A percentile compares a stretch with the other conserved stretches of the same genome.
Evolutionary conservation across 2,797 vertebrate species (phyloP).

Genomic region (Toxotes lorentzi): DNA sequence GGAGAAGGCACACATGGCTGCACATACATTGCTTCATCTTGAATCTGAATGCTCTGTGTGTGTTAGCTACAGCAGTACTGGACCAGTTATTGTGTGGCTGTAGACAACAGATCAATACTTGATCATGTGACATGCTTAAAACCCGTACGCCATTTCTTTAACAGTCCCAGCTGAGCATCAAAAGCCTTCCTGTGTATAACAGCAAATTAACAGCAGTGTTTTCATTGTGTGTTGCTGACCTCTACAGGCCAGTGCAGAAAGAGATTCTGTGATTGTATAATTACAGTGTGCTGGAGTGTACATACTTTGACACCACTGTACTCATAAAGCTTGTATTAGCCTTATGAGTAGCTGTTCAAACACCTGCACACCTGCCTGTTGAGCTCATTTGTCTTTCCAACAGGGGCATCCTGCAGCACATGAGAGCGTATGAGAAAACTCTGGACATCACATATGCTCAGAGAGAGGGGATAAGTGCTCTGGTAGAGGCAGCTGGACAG

Average conservation of each 20-base stretch:
- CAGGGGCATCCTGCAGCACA: conserved; percentile 79
- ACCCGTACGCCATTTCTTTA: too few relatives aligned
- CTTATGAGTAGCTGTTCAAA: background rate
- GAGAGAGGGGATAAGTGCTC: conserved; percentile 68
- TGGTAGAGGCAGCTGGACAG: conserved; percentile 83
- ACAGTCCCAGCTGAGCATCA: background rate
- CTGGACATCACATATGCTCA: conserved; percentile 84
- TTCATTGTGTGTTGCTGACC: conserved; percentile 56
- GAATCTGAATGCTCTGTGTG: background rate
- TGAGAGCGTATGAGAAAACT: conserved; percentile 75
- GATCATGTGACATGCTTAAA: too few relatives aligned
- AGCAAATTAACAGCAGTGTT: background rate
- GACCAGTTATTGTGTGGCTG: too few relatives aligned
- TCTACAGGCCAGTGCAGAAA: conserved; percentile 50
- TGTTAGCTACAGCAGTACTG: background rate
- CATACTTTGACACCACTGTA: background rate
- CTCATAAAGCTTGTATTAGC: too few relatives aligned
- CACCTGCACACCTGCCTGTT: background rate
- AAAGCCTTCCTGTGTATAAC: background rate
- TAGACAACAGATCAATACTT: too few relatives aligned
- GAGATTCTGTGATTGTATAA: background rate
- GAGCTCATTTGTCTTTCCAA: conserved; percentile 18
- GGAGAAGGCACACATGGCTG: background rate
- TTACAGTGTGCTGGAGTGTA: background rate
- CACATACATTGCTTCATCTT: background rate